phyloP scores from a whole-genome alignment of 2,113 vertebrate genomes.

The Recurvirostra avosetta region DNA sequence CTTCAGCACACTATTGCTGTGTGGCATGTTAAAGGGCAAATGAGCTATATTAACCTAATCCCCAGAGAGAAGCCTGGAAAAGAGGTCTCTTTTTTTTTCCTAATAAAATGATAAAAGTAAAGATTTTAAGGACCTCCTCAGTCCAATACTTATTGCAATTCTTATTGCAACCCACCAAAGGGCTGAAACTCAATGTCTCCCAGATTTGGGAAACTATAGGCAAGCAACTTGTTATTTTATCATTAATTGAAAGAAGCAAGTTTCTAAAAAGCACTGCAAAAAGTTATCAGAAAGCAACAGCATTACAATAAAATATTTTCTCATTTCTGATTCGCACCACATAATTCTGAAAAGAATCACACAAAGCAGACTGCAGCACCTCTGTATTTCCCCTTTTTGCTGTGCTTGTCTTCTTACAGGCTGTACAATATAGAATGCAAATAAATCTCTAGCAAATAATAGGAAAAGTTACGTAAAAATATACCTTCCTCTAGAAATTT shows the following conservation, averaged over 20 bases:
- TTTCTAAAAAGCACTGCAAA: neutral
- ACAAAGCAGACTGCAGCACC: neutral
- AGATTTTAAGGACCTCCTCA: neutral
- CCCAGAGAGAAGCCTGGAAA: neutral
- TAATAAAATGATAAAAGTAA: neutral
- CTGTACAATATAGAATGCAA: neutral
- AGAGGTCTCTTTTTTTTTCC: neutral
- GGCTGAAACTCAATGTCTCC: neutral
- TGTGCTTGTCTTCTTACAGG: neutral
- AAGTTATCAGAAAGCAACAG: neutral
- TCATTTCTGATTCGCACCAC: neutral
- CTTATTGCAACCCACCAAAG: neutral
- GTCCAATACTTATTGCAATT: neutral
- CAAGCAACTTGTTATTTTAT: neutral
- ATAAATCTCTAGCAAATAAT: neutral
- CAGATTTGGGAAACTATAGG: neutral
- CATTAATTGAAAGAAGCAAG: neutral
- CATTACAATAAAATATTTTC: neutral
- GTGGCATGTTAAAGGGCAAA: neutral
- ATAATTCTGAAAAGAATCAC: constrained; percentile 7
- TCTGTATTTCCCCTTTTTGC: neutral
- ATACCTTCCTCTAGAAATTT: neutral
- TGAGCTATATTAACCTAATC: neutral
- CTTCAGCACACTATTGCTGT: neutral
- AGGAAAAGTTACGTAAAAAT: neutral